Evolutionary conservation across 64 coral and sea anemone genomes (phyloP).

Genomic region (Catalaphyllia jardinei): DNA sequence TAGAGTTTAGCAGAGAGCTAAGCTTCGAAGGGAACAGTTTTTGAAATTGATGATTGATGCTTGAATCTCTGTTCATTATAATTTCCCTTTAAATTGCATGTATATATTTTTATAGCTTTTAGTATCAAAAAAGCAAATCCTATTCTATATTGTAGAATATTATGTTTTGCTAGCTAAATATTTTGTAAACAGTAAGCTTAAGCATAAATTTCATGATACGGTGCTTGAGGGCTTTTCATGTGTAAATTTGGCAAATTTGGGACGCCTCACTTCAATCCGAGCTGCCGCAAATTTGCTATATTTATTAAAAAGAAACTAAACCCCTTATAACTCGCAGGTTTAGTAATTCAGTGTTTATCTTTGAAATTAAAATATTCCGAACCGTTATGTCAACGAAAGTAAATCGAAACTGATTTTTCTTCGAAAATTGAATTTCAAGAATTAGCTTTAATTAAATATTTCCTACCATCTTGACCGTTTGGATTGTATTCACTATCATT

Average conservation of each 20-base stretch:
- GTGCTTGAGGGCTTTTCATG: background rate
- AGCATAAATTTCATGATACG: background rate
- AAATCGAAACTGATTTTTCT: background rate
- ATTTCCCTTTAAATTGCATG: no score
- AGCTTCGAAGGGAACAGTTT: background rate
- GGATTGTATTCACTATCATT: no score
- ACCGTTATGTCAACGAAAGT: conserved; percentile 2
- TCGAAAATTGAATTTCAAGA: background rate
- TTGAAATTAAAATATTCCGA: background rate
- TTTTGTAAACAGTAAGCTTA: no score
- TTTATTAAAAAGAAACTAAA: background rate
- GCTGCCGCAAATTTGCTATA: background rate
- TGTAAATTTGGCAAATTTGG: conserved; percentile 23
- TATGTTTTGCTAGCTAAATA: no score
- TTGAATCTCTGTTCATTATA: no score
- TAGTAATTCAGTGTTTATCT: conserved; percentile 1
- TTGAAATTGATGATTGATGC: no score
- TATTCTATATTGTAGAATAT: no score
- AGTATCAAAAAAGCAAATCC: no score
- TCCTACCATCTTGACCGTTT: no score
- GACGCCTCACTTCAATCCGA: background rate
- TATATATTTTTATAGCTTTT: no score
- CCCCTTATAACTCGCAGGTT: background rate
- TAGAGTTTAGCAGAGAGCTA: background rate
- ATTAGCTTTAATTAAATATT: background rate